Conservation (phyloP, 2,113 vertebrate species). For the Dasyornis broadbenti region DNA sequence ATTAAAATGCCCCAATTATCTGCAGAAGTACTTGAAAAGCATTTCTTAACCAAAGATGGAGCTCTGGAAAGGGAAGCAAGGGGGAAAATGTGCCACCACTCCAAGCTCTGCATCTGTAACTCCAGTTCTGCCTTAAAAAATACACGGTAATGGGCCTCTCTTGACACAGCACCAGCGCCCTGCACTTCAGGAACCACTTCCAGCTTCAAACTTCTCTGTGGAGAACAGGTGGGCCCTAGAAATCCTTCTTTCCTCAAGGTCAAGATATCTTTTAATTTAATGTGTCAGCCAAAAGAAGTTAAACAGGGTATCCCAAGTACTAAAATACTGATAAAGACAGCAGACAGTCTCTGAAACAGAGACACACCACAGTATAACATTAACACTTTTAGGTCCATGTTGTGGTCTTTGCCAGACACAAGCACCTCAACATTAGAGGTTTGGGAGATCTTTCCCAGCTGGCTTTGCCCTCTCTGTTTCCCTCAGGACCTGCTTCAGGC, state of each 20-base stretch:
- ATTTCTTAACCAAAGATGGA: neutral
- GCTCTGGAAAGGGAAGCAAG: neutral
- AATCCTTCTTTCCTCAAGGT: neutral
- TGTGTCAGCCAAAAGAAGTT: neutral
- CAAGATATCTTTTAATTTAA: neutral
- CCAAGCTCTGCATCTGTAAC: neutral
- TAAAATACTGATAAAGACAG: neutral
- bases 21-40: neutral
- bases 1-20: neutral
- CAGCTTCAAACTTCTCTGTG: neutral
- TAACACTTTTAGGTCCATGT: neutral
- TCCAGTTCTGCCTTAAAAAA: neutral
- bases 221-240: neutral
- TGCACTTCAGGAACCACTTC: neutral
- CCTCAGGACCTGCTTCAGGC: neutral
- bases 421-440: neutral
- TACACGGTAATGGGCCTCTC: rapidly evolving
- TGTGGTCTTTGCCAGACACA: neutral
- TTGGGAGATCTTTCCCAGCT: neutral
- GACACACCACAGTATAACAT: rapidly evolving
- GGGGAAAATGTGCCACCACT: rapidly evolving
- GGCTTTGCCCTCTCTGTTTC: neutral
- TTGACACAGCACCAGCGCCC: neutral
- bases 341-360: neutral
- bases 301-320: neutral